Evolutionary conservation across 2,888 invertebrate species (phyloP).

Genomic region (Tridacna gigas): DNA sequence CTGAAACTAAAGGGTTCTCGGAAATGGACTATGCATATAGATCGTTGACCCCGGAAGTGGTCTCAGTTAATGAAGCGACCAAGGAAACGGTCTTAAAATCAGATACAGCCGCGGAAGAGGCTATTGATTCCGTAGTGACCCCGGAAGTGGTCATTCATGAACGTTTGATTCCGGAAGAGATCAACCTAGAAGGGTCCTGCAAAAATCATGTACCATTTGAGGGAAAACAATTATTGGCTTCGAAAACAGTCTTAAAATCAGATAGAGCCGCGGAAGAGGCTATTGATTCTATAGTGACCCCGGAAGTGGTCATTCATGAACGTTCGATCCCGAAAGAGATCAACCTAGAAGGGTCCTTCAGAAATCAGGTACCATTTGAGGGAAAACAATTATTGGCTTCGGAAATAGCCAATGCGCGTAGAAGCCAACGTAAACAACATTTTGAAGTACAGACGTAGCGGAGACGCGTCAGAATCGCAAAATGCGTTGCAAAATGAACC

Average conservation of each 20-base stretch:
- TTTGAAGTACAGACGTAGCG: no score
- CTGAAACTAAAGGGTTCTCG: neutral
- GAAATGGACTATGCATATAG: neutral
- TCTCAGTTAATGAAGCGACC: neutral
- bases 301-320: constrained; percentile 1
- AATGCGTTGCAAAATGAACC: neutral
- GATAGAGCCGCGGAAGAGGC: neutral
- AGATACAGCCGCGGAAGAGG: neutral
- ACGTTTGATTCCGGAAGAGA: neutral
- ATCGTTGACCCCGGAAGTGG: neutral
- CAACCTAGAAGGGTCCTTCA: neutral
- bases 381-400: neutral
- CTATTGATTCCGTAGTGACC: neutral
- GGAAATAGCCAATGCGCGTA: neutral
- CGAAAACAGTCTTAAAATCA: neutral
- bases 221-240: neutral
- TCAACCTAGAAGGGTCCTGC: neutral
- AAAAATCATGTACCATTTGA: neutral
- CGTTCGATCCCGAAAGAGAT: neutral
- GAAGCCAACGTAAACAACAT: no score
- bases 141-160: constrained; percentile 1
- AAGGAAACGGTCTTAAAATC: neutral
- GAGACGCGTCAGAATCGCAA: no score
- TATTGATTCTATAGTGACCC: neutral
- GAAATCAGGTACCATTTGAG: neutral